These are phyloP conservation scores for Solea solea DNA, from an alignment of 2,113 vertebrate genomes.

Conservation along the genomic window DNA sequence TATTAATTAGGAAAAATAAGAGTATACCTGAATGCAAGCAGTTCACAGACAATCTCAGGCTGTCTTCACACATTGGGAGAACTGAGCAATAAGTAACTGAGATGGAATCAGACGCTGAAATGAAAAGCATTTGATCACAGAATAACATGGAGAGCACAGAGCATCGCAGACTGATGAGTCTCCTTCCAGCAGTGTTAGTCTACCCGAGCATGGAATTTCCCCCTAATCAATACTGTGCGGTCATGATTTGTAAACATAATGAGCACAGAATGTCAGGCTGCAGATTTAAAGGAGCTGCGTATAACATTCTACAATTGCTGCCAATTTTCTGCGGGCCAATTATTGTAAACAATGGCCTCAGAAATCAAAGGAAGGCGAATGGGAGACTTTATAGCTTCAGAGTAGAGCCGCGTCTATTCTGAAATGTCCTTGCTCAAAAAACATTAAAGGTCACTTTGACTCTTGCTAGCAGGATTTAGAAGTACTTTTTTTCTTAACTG, in stretches of 20 bases:
- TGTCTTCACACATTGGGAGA: conserved; percentile 1
- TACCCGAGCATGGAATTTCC: conserved; percentile 29
- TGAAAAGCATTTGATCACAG: conserved; percentile 24
- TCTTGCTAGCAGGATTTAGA: neutral
- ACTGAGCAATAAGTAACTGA: neutral
- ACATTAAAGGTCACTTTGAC: neutral
- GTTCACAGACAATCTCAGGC: neutral
- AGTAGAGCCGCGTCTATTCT: conserved; percentile 8
- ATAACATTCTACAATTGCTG: conserved; percentile 5
- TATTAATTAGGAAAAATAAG: neutral
- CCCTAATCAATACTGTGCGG: conserved; percentile 41
- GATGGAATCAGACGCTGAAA: neutral
- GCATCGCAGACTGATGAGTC: conserved; percentile 11
- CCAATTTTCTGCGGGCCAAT: conserved; percentile 22
- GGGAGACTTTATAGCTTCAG: neutral
- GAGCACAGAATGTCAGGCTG: conserved; percentile 15
- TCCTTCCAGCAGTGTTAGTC: conserved; percentile 6
- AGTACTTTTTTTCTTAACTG: neutral
- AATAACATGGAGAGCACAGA: neutral
- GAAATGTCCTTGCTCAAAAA: neutral
- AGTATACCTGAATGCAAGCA: neutral
- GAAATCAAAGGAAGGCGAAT: conserved; percentile 25
- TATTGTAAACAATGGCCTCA: conserved; percentile 13
- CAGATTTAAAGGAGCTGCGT: conserved; percentile 29
- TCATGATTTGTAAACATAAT: conserved; percentile 56